Evolutionary conservation across 1,140 invertebrate species (phyloP), one percentile per base, ranked within the genome.

Genomic region (Rhyzopertha dominica): DNA sequence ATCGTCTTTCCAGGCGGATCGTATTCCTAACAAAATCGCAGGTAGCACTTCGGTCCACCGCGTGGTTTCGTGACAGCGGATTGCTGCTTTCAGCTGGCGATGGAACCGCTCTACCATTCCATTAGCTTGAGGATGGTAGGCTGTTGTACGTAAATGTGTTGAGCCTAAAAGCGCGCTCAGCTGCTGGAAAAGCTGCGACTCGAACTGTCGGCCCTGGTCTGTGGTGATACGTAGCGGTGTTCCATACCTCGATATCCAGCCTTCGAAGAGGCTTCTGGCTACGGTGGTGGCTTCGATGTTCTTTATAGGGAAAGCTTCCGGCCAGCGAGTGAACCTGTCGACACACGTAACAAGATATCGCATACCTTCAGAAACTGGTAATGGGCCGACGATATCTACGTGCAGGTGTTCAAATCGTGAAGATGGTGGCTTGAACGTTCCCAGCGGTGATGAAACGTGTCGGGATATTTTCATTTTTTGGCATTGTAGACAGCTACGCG

Each of bases 61-160:
- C 13, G 20, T 40, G 1, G 38, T 50, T 3, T 47, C 16, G 31
- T 60, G 54, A 18, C 59, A 63, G 36, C 46, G 62, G 2, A 69
- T 59, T 2, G 65, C 59, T 10, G 55, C 51, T 47, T 71, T 70
- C 2, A 72, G 31, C 5, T 47, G 34, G 5, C 68, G 40, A 43
- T 71, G 68, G 25, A 58, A 59, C 3, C 69, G 40, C 39, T 71
- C 67, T 3, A 71, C 52, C 46, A 67, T 57, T 0, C 68, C 65
- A 39, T 69, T 67, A 20, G 60, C 45, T 22, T 41, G 32, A 7
- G 64, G 63, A 41, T 70, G 64, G 36, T 67, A 67, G n/a, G 66
- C 47, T 18, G 61, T 59, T 14, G 59, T 67, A 8, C 54, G 44
- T 16, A 50, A 34, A 32, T 19, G 25, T 7, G n/a, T 12, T 17